Evolutionary conservation across 2,113 vertebrate genomes (phyloP).

Genomic region (Hystrix brachyura): DNA sequence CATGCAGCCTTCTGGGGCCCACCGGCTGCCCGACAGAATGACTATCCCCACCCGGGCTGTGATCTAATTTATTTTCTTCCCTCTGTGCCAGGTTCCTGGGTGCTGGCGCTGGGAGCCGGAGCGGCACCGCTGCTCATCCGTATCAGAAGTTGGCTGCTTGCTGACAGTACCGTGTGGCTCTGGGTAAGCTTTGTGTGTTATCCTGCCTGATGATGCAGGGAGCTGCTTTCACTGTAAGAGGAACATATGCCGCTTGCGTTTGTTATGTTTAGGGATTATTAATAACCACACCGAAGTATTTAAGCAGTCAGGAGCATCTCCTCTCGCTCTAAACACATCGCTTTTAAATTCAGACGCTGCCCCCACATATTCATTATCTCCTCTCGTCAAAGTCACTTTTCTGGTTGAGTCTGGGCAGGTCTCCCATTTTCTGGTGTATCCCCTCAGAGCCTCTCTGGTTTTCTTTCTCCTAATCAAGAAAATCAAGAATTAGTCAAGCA

Average conservation of each 20-base stretch:
- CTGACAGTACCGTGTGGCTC: not conserved
- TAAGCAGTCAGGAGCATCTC: slow-evolving; percentile 66
- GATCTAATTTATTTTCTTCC: slow-evolving; percentile 76
- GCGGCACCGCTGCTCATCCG: not conserved
- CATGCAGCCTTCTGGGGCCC: slow-evolving; percentile 14
- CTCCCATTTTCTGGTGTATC: slow-evolving; percentile 35
- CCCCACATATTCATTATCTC: slow-evolving; percentile 55
- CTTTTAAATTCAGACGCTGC: slow-evolving; percentile 72
- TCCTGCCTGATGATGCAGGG: not conserved
- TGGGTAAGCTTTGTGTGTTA: slow-evolving; percentile 20
- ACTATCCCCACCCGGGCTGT: slow-evolving; percentile 58
- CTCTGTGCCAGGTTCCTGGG: slow-evolving; percentile 52
- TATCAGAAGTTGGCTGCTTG: slow-evolving; percentile 32
- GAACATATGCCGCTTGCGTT: slow-evolving; percentile 70
- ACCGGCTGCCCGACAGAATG: slow-evolving; percentile 61
- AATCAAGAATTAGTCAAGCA: slow-evolving; percentile 21
- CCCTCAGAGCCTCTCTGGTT: not conserved
- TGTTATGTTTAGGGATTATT: slow-evolving; percentile 67
- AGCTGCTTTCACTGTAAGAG: slow-evolving; percentile 59
- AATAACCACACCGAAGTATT: slow-evolving; percentile 68
- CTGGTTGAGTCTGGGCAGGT: not conserved
- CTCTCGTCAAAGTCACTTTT: slow-evolving; percentile 45
- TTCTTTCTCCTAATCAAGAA: slow-evolving; percentile 38
- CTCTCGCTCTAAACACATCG: slow-evolving; percentile 53
- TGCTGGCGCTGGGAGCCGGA: not conserved